Percentiles rank a stretch among this genome's conserved stretches.
Conservation (phyloP, 2,888 invertebrate species). For the Cordylochernes scorpioides region DNA sequence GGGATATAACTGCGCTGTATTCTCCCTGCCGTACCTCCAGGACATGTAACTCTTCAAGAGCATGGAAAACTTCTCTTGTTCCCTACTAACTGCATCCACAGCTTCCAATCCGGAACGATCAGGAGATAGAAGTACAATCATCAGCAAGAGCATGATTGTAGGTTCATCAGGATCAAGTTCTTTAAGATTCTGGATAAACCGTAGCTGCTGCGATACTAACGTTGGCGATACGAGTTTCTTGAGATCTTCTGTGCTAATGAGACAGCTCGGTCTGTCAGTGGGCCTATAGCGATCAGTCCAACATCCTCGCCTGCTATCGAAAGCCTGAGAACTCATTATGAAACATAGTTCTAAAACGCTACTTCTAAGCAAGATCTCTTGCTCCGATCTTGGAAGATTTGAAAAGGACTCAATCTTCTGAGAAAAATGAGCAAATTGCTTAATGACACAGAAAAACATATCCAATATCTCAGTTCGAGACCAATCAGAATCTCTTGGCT, state of each 20-base stretch:
- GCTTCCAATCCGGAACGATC: conserved; percentile 21
- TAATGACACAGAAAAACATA: conserved; percentile 19
- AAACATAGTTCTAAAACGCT: conserved; percentile 25
- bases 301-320: conserved; percentile 19
- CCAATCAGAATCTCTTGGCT: conserved; percentile 1
- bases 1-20: conserved; percentile 20
- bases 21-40: conserved; percentile 18
- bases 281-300: conserved; percentile 15
- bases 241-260: conserved; percentile 17
- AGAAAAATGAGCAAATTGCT: conserved; percentile 19
- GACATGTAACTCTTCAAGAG: conserved; percentile 19
- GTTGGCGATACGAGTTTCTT: conserved; percentile 18
- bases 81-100: conserved; percentile 17
- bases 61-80: conserved; percentile 20
- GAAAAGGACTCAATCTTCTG: conserved; percentile 17
- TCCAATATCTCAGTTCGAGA: conserved; percentile 17
- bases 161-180: conserved; percentile 22
- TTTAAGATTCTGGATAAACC: conserved; percentile 22
- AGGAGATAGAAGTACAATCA: conserved; percentile 24
- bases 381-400: conserved; percentile 16
- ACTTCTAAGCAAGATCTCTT: conserved; percentile 18
- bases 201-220: conserved; percentile 22
- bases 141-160: conserved; percentile 21
- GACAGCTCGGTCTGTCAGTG: conserved; percentile 16
- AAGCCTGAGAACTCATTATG: conserved; percentile 23